A percentile compares a stretch with the other conserved stretches of the same genome.
phyloP scores from a whole-genome alignment of 2,113 vertebrate genomes.

The Piaya cayana region DNA sequence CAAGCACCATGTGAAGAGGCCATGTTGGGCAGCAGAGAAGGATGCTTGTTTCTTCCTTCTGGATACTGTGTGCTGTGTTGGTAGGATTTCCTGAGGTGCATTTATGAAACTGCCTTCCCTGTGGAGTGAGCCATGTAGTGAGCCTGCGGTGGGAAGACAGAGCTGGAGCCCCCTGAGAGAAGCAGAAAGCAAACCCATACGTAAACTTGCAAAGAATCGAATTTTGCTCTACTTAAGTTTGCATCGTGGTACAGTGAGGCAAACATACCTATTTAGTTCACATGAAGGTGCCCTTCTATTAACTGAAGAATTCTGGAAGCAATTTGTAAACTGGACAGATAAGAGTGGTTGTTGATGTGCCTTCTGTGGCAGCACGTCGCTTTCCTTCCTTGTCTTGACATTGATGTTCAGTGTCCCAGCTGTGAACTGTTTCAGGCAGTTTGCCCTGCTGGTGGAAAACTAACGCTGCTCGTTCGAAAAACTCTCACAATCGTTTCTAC shows the following conservation, averaged over 20 bases:
- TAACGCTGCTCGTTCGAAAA: neutral
- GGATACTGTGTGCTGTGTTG: accelerated
- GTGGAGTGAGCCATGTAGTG: neutral
- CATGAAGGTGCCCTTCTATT: neutral
- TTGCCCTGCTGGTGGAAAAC: neutral
- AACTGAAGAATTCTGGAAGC: neutral
- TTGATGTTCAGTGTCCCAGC: neutral
- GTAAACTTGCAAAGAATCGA: neutral
- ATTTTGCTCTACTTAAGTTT: neutral
- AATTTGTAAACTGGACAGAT: neutral
- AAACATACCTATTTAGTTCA: neutral
- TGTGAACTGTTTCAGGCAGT: neutral
- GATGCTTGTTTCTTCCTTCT: neutral
- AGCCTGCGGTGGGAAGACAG: neutral
- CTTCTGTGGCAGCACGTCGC: neutral
- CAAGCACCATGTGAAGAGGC: no score
- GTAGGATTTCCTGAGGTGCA: neutral
- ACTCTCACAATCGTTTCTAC: neutral
- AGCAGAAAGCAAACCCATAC: neutral
- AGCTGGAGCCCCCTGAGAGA: accelerated
- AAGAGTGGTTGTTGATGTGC: neutral
- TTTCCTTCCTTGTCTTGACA: neutral
- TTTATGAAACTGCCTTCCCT: neutral
- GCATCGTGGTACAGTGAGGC: neutral
- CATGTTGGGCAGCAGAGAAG: no score